Evolutionary conservation across 2,113 vertebrate genomes (phyloP), one percentile per base, ranked within the genome.

Genomic region (Delphinapterus leucas): DNA sequence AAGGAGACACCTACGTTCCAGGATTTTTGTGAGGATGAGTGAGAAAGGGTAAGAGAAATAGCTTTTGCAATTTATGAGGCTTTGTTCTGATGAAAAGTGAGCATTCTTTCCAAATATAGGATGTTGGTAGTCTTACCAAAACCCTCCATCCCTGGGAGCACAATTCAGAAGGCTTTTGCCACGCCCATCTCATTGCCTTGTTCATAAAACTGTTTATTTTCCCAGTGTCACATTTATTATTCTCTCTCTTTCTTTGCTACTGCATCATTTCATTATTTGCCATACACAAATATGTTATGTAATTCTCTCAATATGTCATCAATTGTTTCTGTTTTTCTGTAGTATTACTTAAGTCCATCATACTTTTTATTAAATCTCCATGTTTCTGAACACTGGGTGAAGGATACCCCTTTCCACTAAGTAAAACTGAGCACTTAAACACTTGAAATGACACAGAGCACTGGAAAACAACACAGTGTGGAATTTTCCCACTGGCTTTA

Each of bases 331-430:
- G 79, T 83, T 97, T 97, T 95, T 88, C 89, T 91, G 44, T 74
- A 47, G 79, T 89, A 96, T 97, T 97, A 95, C 89, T 97, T 91
- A 97, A 95, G 88, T 92, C 95, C 70, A 41, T 95, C 90, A 95
- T 95, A 87, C 85, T 95, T 95, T 90, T 96, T 93, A 97, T 96
- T 96, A 95, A 96, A 93, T 97, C 95, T 90, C 93, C 23, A n/a
- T 65, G 53, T 74, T 92, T 63, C 93, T 71, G 65, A 91, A 70
- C 60, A 55, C 49, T 68, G 83, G 68, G 31, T 87, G 63, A 87
- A 97, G 63, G 58, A 33, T 63, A 47, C 85, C 88, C 65, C 58
- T 93, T 71, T 92, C 86, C 70, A 31, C 90, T 60, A 81, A 95
- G 49, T 83, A 33, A 87, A 89, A 38, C 38, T 38, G 8, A 23